phyloP scores from a whole-genome alignment of 2,797 vertebrate genomes.

The Hippocampus kuda region DNA sequence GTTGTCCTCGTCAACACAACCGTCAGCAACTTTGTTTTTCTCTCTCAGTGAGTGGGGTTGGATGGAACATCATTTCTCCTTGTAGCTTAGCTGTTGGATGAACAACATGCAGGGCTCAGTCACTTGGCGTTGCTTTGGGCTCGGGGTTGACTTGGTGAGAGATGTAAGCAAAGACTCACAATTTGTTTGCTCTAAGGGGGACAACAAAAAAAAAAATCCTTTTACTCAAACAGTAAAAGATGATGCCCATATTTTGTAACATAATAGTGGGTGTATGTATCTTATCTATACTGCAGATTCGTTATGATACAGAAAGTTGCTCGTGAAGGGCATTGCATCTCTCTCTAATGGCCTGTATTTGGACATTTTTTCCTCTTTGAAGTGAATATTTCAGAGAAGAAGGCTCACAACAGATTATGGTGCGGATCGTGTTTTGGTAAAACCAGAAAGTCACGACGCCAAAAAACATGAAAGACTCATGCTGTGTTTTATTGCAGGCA shows the following conservation, averaged over 20 bases:
- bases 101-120: constrained; percentile 24
- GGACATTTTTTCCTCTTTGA: constrained; percentile 38
- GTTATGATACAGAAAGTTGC: constrained; percentile 38
- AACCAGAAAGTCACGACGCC: constrained; percentile 37
- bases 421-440: constrained; percentile 24
- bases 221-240: background rate
- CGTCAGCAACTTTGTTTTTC: background rate
- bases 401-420: constrained; percentile 29
- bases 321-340: constrained; percentile 47
- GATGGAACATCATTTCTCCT: no score
- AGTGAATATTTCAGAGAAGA: constrained; percentile 27
- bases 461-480: constrained; percentile 36
- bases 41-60: no score
- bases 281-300: constrained; percentile 33
- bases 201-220: background rate
- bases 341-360: constrained; percentile 30
- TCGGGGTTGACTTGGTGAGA: constrained; percentile 26
- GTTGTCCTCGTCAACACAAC: background rate
- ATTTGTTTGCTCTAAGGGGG: constrained; percentile 3
- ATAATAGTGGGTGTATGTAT: constrained; percentile 18
- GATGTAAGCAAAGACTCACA: constrained; percentile 20
- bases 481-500: constrained; percentile 46
- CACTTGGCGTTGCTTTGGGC: constrained; percentile 20
- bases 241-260: background rate
- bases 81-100: constrained; percentile 20